Base-by-base conservation (phyloP, 2,888 invertebrate genomes). In the Ditylenchus weischeri region DNA sequence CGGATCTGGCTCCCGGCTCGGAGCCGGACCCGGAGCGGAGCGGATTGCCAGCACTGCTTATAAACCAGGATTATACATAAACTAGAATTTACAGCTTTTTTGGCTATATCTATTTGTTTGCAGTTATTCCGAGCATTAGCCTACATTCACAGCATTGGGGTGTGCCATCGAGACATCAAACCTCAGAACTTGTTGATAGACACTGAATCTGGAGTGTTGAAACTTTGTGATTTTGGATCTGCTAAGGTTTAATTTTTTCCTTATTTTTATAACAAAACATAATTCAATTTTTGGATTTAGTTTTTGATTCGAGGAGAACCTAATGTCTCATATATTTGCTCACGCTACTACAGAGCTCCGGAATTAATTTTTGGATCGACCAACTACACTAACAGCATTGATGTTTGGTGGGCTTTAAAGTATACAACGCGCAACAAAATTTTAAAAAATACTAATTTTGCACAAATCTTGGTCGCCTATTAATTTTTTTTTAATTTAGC, bases 341-440 rank as follows among this genome's bases (percentile, higher is more conserved):
- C 96, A 85, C 91, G 81, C 15, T 74, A 76, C 78, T 98, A 96
- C 88, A 90, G 95, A 83, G 95, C 95, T 82, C 96, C 95, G 65
- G 98, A 98, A 87, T 89, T 98, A 84, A 96, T 98, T 86, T 98
- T 98, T 87, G 98, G 96, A 86, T 95, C 96, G 85, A 96, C 92
- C 82, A 91, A 94, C 86, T 94, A 94, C 86, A 93, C 93, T 79
- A 93, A 92, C 83, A 71, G 71, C 21, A 75, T 75, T n/a, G 73
- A 62, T 29, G 48, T 62, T 49, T 62, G 62, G 62, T 54, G 11
- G 10, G 54, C 10, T 29, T 7, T 54, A n/a, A n/a, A n/a, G n/a
- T n/a, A n/a, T n/a, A n/a, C n/a, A 43, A 3, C 8, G 2, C 29
- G 29, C 29, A 4, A 29, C 2, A 29, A 29, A 29, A 29, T 4